Evolutionary conservation across 2,113 vertebrate genomes (phyloP).

Genomic region (Rhinogobius similis): DNA sequence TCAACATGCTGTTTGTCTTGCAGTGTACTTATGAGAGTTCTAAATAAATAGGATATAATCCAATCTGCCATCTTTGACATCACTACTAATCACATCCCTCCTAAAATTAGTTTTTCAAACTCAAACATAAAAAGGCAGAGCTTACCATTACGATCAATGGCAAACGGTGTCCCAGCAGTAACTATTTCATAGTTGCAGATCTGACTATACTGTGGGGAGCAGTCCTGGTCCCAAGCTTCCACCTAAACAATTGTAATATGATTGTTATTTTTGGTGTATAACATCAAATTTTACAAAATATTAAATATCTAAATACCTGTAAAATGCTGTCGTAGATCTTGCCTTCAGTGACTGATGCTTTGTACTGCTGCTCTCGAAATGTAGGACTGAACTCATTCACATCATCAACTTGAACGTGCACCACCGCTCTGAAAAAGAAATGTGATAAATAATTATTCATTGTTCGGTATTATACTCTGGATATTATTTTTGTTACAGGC

Average conservation of each 20-base stretch:
- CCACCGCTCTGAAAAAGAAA: slow-evolving; percentile 84
- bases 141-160: slow-evolving; percentile 96
- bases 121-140: slow-evolving; percentile 13
- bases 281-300: not conserved
- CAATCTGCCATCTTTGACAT: not conserved
- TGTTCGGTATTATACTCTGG: no score
- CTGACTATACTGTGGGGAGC: slow-evolving; percentile 96
- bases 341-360: slow-evolving; percentile 87
- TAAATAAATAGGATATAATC: not conserved
- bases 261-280: not conserved
- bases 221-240: slow-evolving; percentile 94
- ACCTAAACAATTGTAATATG: slow-evolving; percentile 66
- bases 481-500: not conserved
- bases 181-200: slow-evolving; percentile 98
- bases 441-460: no score
- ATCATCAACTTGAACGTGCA: slow-evolving; percentile 97
- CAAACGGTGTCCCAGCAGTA: slow-evolving; percentile 89
- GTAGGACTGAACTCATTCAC: slow-evolving; percentile 92
- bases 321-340: slow-evolving; percentile 96
- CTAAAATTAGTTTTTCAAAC: not conserved
- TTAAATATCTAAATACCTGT: slow-evolving; percentile 66
- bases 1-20: not conserved
- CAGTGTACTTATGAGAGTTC: not conserved
- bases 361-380: slow-evolving; percentile 90
- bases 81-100: slow-evolving; percentile 11